Conservation (phyloP, 2,797 vertebrate genomes). For the Urophycis tenuis region DNA sequence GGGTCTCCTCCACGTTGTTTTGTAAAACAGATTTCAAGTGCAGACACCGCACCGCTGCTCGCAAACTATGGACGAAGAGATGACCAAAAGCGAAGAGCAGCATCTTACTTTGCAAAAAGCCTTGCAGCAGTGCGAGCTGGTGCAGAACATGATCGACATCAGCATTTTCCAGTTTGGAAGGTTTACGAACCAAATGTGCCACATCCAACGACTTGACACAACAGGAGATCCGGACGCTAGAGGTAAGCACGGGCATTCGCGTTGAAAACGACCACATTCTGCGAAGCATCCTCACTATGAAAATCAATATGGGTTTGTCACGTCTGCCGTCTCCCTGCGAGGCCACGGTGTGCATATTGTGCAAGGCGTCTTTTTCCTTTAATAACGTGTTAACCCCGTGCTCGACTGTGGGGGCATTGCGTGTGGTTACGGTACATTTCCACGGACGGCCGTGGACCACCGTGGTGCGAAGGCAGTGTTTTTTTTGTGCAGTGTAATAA, state of each 20-base stretch:
- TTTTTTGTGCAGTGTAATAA: constrained; percentile 67
- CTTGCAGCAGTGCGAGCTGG: constrained; percentile 97
- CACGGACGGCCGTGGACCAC: not conserved
- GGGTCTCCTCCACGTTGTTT: constrained; percentile 49
- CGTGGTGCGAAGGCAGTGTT: constrained; percentile 7
- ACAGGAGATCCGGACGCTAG: constrained; percentile 93
- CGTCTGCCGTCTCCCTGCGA: constrained; percentile 35
- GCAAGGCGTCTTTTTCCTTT: not conserved
- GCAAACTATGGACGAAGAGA: constrained; percentile 88
- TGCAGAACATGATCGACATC: constrained; percentile 98
- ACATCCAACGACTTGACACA: constrained; percentile 98
- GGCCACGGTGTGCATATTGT: constrained; percentile 47
- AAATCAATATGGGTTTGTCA: not conserved
- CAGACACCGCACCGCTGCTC: not conserved
- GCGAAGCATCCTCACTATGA: not conserved
- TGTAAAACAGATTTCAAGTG: constrained; percentile 41
- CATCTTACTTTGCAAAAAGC: constrained; percentile 95
- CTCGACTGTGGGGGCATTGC: not conserved
- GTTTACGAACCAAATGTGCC: constrained; percentile 97
- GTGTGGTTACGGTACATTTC: not conserved
- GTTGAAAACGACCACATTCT: not conserved
- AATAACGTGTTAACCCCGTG: too few species aligned
- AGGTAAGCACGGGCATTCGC: constrained; percentile 76
- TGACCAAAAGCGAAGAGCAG: constrained; percentile 89
- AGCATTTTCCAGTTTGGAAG: constrained; percentile 97